Evolutionary conservation across 2,113 vertebrate species (phyloP), one percentile per base, ranked within the genome.

Genomic region (Hypomesus transpacificus): DNA sequence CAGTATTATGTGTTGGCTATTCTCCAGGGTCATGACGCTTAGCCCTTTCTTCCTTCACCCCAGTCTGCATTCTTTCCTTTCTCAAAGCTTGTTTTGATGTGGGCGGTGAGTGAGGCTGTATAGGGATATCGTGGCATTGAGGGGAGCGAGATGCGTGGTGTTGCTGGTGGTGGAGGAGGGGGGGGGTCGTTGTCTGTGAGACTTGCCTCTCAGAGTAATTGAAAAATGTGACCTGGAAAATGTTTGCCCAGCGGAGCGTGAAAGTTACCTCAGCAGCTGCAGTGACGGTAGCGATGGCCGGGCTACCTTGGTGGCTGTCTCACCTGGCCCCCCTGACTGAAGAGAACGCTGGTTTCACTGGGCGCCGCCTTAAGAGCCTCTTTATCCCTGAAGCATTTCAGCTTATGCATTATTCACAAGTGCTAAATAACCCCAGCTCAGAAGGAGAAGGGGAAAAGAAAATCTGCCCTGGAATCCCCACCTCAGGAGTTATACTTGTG

Each of bases 161-260:
- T n/a, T n/a, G n/a, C n/a, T n/a, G 39, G 82, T 69, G 69, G 66
- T 39, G 53, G 54, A 63, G 8, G 31, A 11, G 21, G 74, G 67
- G 79, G 80, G 74, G 65, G 69, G 78, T 54, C 75, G 83, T 73
- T 85, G 84, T 84, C 81, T 82, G 80, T 80, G 85, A 83, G 85
- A 88, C 83, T 82, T 88, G 87, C 82, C 88, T 91, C 89, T 91
- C 89, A 90, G 87, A 88, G 90, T 93, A 93, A 93, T 93, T 93
- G 92, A 93, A 93, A 90, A 92, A 91, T 91, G 89, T 92, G 91
- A 93, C 91, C 92, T 91, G 91, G 91, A 91, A 92, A 91, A 91
- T 93, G 91, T 93, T 91, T 92, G 90, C 89, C 90, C 90, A 92
- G 82, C 79, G 61, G 90, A 92, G 92, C 91, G 92, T 93, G 92